These are phyloP conservation scores for Amphipyra berbera DNA, from an alignment of 2,888 invertebrate species.

Conservation along the genomic window DNA sequence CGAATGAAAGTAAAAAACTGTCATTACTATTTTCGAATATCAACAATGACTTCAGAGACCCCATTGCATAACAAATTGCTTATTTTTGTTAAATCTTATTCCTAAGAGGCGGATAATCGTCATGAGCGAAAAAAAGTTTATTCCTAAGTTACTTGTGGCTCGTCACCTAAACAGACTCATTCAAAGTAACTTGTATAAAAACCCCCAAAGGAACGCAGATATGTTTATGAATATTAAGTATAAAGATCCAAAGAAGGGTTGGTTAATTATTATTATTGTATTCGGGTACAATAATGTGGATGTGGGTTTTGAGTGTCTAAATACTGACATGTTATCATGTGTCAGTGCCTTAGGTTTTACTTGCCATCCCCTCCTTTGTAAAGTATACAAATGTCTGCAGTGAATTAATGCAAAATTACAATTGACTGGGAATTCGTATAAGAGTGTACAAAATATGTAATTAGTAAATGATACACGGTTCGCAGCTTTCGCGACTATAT, in stretches of 20 bases:
- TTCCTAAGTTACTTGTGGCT: slow-evolving; percentile 54
- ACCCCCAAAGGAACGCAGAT: slow-evolving; percentile 54
- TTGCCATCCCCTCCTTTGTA: slow-evolving; percentile 12
- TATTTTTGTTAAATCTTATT: slow-evolving; percentile 76
- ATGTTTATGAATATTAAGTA: slow-evolving; percentile 47
- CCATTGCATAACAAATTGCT: slow-evolving; percentile 62
- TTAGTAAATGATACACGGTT: slow-evolving; percentile 13
- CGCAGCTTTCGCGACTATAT: slow-evolving; percentile 12
- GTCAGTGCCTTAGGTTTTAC: slow-evolving; percentile 2
- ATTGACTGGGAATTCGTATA: slow-evolving; percentile 25
- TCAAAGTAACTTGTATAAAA: slow-evolving; percentile 52
- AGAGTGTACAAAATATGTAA: slow-evolving; percentile 20
- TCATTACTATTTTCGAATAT: slow-evolving; percentile 50
- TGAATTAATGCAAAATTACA: slow-evolving; percentile 21
- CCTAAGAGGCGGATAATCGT: slow-evolving; percentile 85
- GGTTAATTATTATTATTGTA: slow-evolving; percentile 7
- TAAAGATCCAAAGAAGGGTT: slow-evolving; percentile 18
- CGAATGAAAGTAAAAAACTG: slow-evolving; percentile 48
- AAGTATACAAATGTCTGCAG: slow-evolving; percentile 4
- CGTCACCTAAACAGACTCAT: slow-evolving; percentile 35
- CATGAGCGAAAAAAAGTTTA: slow-evolving; percentile 76
- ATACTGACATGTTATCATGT: slow-evolving; percentile 1
- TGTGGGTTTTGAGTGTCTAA: not conserved
- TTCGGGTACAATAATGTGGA: slow-evolving; percentile 8
- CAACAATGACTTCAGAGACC: slow-evolving; percentile 51